These are phyloP conservation scores for Ovis canadensis DNA, from an alignment of 2,113 vertebrate genomes.

Conservation along the genomic window DNA sequence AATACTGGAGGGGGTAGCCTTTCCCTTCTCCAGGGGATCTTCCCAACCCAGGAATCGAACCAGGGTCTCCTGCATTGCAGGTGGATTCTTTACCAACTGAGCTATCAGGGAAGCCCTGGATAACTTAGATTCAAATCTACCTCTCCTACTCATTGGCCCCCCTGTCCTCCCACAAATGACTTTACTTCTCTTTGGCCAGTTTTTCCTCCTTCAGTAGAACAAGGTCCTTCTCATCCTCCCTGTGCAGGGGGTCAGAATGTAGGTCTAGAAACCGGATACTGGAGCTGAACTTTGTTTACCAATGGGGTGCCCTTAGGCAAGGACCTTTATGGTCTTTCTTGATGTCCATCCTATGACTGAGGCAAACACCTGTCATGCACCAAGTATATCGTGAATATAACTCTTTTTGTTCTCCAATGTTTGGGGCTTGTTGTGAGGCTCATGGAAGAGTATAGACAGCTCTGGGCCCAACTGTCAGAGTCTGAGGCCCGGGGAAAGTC, in stretches of 20 bases:
- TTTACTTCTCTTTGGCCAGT: background rate
- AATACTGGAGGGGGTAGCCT: background rate
- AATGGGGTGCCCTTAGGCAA: background rate
- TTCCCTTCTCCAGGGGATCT: background rate
- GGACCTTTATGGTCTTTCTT: background rate
- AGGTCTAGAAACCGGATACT: background rate
- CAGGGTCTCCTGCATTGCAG: background rate
- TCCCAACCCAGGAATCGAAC: background rate
- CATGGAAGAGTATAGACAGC: background rate
- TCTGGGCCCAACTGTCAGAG: fast-evolving
- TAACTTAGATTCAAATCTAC: background rate
- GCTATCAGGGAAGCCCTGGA: background rate
- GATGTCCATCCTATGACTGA: background rate
- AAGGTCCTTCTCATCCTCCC: background rate
- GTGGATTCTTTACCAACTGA: background rate
- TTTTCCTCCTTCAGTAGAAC: background rate
- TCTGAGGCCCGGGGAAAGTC: background rate
- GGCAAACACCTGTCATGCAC: background rate
- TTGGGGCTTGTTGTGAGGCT: background rate
- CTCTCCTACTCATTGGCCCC: background rate
- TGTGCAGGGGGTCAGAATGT: background rate
- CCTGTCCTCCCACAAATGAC: background rate
- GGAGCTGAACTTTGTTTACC: background rate
- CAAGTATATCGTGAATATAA: background rate
- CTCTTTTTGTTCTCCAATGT: background rate